Evolutionary conservation across 2,888 invertebrate species (phyloP), one percentile per base, ranked within the genome.

Genomic region (Brachycybe producta): DNA sequence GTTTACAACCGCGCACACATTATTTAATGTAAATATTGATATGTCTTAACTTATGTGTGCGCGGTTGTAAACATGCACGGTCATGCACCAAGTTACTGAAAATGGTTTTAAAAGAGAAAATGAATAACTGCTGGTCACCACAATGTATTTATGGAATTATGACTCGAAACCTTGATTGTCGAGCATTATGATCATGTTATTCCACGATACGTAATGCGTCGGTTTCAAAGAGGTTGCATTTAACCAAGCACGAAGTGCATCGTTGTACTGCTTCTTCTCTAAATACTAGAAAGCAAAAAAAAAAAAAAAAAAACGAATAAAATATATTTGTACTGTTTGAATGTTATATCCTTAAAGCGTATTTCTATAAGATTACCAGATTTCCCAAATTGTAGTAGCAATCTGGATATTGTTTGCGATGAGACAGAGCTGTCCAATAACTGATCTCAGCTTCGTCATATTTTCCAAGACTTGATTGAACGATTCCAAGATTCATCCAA

Each of bases 401-500:
- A 64, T 94, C 90, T 0, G 94, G 84, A 69, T 94, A 95, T 54
- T 78, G 78, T 45, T 73, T 75, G 35, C 91, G 74, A 64, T 82
- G 76, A 28, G 69, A 72, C 3, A 95, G 69, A 1, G 95, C 94
- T 47, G 73, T 81, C 59, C 75, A 70, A 64, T 94, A 95, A 59
- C 90, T 84, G 17, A 65, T 63, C 61, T 85, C 77, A 0, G 94
- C 83, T 61, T 83, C 80, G 2, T 73, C 65, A 54, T 76, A 76
- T 53, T 80, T 76, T 57, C 79, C 77, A 44, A 80, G 71, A 34
- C 79, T 76, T 1, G 88, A 81, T 56, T 90, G 75, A 27, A 92
- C 85, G 58, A 95, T 94, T 15, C 94, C 95, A 47, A 95, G 73
- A 70, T 97, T 97, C 94, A 95, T 95, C 94, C 94, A 97, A 0